Evolutionary conservation across 2,888 invertebrate species (phyloP).

Genomic region (Spisula solida): DNA sequence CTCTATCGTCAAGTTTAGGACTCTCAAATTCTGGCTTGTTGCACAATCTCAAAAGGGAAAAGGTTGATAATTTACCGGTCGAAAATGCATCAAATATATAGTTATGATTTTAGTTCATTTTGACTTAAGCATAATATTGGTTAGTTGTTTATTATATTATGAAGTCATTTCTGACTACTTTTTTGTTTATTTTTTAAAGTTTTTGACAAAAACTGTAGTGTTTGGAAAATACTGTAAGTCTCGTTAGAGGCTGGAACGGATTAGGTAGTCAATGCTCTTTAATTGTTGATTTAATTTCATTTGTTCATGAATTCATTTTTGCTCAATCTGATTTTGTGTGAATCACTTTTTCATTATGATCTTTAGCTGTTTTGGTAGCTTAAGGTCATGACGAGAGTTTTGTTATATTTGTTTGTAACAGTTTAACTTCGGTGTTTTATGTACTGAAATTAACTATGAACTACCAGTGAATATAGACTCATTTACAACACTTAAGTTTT

Average conservation of each 20-base stretch:
- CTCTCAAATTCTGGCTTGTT: conserved; percentile 41
- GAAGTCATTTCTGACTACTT: neutral
- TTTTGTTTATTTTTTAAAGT: neutral
- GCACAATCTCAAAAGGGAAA: conserved; percentile 45
- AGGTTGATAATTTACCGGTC: conserved; percentile 30
- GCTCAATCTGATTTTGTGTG: conserved; percentile 42
- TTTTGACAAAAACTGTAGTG: conserved; percentile 19
- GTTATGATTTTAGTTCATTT: neutral
- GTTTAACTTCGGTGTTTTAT: neutral
- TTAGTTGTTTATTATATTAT: conserved; percentile 9
- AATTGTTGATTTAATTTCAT: conserved; percentile 25
- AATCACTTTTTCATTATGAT: conserved; percentile 23
- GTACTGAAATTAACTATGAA: conserved; percentile 4
- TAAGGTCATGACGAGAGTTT: conserved; percentile 9
- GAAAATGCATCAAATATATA: conserved; percentile 50
- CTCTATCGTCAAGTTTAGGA: conserved; percentile 25
- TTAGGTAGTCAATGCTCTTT: conserved; percentile 10
- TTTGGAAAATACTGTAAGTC: neutral
- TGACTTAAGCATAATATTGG: conserved; percentile 2
- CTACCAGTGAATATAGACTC: neutral
- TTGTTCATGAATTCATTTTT: conserved; percentile 45
- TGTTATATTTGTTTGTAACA: conserved; percentile 6
- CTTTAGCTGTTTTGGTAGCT: conserved; percentile 4
- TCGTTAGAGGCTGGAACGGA: neutral
- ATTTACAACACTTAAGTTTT: neutral